Evolutionary conservation across 2,113 vertebrate genomes (phyloP).

Genomic region (Pangasianodon hypophthalmus): DNA sequence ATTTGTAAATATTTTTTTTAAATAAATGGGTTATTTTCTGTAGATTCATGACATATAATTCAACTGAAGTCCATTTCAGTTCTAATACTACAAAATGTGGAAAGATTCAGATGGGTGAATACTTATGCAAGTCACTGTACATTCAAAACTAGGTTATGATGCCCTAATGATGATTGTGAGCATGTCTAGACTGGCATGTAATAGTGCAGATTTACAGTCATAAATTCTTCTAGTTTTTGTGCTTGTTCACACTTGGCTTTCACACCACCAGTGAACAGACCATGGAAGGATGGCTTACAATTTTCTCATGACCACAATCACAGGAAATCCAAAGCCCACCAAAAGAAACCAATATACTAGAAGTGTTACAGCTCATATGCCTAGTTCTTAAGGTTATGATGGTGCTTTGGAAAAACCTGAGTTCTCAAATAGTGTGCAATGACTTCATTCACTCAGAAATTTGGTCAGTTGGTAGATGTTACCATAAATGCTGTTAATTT

Average conservation of each 20-base stretch:
- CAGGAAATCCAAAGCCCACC: conserved; percentile 11
- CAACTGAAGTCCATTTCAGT: not conserved
- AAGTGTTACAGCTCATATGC: not conserved
- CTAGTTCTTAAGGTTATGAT: not conserved
- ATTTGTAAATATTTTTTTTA: not conserved
- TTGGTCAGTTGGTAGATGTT: not conserved
- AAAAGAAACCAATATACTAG: conserved; percentile 11
- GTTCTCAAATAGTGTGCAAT: not conserved
- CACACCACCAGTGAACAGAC: not conserved
- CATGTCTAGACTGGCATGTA: not conserved
- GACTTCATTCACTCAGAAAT: not conserved
- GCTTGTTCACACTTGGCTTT: not conserved
- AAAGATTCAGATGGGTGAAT: not conserved
- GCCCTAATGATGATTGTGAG: not conserved
- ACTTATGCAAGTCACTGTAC: not conserved
- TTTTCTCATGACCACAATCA: not conserved
- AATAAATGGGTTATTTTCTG: not conserved
- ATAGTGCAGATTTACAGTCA: not conserved
- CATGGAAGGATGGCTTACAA: not conserved
- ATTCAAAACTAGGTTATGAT: not conserved
- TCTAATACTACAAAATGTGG: not conserved
- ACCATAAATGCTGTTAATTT: not conserved
- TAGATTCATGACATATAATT: not conserved
- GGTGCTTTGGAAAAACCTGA: not conserved
- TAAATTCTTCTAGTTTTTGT: not conserved